phyloP scores from a whole-genome alignment of 2,888 invertebrate genomes.

The Panzeria rudis region DNA sequence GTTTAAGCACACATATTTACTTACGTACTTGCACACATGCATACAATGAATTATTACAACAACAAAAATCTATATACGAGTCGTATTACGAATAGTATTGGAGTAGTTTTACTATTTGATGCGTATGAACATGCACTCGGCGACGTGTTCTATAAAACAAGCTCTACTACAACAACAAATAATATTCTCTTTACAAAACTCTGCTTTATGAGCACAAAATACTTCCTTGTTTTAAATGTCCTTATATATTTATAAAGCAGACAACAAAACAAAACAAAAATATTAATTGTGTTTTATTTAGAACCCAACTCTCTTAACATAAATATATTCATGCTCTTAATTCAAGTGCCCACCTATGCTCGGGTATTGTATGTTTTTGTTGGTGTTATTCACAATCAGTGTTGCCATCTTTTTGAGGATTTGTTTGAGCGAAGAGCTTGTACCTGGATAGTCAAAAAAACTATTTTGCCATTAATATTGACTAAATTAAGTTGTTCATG shows the following conservation, averaged over 20 bases:
- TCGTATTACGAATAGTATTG: conserved; percentile 20
- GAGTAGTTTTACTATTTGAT: conserved; percentile 55
- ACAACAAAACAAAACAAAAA: neutral
- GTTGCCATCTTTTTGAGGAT: neutral
- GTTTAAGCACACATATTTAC: conserved; percentile 17
- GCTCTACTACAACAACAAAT: neutral
- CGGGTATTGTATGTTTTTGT: conserved; percentile 26
- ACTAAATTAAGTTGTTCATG: too few relatives aligned
- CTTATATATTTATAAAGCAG: conserved; percentile 21
- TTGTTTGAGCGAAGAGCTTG: too few relatives aligned
- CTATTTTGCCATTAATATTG: too few relatives aligned
- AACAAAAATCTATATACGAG: conserved; percentile 55
- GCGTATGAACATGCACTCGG: conserved; percentile 10
- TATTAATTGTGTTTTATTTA: neutral
- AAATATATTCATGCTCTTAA: conserved; percentile 53
- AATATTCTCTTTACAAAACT: conserved; percentile 7
- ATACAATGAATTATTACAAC: conserved; percentile 10
- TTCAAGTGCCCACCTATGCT: conserved; percentile 35
- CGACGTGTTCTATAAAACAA: neutral
- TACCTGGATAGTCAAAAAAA: too few relatives aligned
- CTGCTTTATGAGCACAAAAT: conserved; percentile 1
- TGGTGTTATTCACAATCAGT: neutral
- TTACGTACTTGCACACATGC: neutral
- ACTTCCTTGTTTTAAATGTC: conserved; percentile 59
- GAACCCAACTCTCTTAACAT: conserved; percentile 50